A percentile compares a stretch with the other conserved stretches of the same genome.
These are phyloP conservation scores for Salpingus planirostris DNA, from an alignment of 2,888 invertebrate genomes.

Conservation along the genomic window DNA sequence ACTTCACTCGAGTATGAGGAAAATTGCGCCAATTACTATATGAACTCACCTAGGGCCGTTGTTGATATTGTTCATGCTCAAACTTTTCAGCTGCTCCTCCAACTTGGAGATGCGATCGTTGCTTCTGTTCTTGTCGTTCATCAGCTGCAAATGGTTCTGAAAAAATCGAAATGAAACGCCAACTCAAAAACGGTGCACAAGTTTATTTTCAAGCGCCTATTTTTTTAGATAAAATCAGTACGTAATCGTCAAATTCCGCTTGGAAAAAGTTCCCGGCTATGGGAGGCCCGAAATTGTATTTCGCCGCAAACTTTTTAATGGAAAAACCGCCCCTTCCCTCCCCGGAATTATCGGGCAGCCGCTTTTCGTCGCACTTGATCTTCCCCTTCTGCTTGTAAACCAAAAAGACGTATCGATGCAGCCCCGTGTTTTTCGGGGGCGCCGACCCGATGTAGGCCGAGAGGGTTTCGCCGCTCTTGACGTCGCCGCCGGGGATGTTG, in stretches of 20 bases:
- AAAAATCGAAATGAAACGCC: no score
- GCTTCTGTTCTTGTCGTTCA: conserved; percentile 55
- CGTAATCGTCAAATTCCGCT: conserved; percentile 82
- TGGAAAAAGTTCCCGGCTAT: conserved; percentile 84
- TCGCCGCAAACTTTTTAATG: conserved; percentile 64
- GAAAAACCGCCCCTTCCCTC: conserved; percentile 54
- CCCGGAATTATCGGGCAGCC: conserved; percentile 34
- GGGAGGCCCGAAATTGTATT: conserved; percentile 73
- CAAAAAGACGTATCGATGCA: conserved; percentile 66
- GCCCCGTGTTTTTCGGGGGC: conserved; percentile 61
- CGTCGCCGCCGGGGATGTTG: conserved; percentile 59
- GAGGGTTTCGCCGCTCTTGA: conserved; percentile 50
- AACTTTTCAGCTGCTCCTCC: conserved; percentile 55
- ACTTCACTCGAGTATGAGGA: no score
- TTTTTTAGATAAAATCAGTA: conserved; percentile 45
- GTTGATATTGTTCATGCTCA: conserved; percentile 24
- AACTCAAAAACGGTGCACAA: background rate
- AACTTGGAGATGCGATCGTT: conserved; percentile 58
- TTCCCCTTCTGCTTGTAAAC: conserved; percentile 38
- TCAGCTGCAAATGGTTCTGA: conserved; percentile 58
- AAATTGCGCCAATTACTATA: no score
- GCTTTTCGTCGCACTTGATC: conserved; percentile 26
- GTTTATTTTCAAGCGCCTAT: conserved; percentile 30
- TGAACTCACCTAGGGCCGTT: conserved; percentile 19
- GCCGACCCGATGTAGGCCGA: conserved; percentile 60